A percentile compares a stretch with the other conserved stretches of the same genome.
Evolutionary conservation across 1,140 invertebrate genomes (phyloP).

Genomic region (Conus ventricosus): DNA sequence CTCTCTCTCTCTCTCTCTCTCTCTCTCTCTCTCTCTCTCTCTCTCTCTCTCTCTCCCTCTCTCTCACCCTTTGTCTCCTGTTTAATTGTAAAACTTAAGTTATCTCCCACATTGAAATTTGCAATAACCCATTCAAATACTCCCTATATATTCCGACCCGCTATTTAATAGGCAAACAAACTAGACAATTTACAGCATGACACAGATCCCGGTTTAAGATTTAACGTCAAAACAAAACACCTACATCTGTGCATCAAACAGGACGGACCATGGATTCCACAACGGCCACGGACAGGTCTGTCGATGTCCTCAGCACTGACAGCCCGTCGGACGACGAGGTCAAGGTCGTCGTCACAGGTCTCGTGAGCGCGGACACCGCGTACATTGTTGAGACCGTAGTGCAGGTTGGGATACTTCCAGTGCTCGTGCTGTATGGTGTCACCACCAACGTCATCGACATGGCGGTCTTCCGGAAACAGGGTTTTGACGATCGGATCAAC

Average conservation of each 20-base stretch:
- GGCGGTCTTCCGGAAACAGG: background rate
- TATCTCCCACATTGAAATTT: background rate
- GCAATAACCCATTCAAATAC: background rate
- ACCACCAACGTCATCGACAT: slow-evolving; percentile 1
- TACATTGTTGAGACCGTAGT: background rate
- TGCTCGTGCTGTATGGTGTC: background rate
- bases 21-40: too few relatives aligned
- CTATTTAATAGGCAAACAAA: too few relatives aligned
- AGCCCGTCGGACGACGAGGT: too few relatives aligned
- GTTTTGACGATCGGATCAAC: background rate
- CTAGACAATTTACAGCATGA: too few relatives aligned
- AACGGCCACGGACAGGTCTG: background rate
- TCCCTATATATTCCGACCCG: too few relatives aligned
- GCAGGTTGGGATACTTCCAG: background rate
- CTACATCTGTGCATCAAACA: too few relatives aligned
- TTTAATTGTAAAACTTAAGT: background rate
- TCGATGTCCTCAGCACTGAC: background rate
- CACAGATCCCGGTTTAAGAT: too few relatives aligned
- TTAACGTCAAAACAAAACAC: too few relatives aligned
- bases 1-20: too few relatives aligned
- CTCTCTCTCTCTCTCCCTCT: too few relatives aligned
- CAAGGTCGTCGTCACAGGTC: background rate
- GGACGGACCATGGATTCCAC: background rate
- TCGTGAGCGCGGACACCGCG: background rate
- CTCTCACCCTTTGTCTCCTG: too few relatives aligned